Evolutionary conservation across 2,113 vertebrate species (phyloP).

Genomic region (Hassar affinis): DNA sequence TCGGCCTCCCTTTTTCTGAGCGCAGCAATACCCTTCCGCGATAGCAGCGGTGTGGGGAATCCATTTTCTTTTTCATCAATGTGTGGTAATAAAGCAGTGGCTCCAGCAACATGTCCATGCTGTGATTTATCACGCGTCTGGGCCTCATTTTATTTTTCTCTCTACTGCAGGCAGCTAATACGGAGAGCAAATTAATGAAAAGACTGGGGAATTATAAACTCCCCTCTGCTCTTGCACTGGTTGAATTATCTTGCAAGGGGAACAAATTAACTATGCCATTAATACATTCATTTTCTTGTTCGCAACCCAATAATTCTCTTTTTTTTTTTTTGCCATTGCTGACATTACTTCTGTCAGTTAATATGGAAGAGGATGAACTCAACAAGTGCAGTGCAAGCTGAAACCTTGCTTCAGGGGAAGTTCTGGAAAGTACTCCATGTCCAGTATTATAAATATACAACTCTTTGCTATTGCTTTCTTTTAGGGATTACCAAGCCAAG

Average conservation of each 20-base stretch:
- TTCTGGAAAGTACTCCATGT: background rate
- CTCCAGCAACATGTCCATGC: slow-evolving; percentile 48
- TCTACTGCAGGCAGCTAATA: slow-evolving; percentile 57
- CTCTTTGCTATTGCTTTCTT: background rate
- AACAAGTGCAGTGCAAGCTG: background rate
- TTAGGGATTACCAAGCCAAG: background rate
- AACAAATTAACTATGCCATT: slow-evolving; percentile 41
- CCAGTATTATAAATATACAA: background rate
- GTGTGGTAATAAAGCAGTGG: slow-evolving; percentile 50
- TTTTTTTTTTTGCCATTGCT: background rate
- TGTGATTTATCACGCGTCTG: slow-evolving; percentile 58
- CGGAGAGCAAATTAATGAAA: slow-evolving; percentile 60
- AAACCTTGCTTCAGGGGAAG: background rate
- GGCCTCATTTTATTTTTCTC: slow-evolving; percentile 59
- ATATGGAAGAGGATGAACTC: background rate
- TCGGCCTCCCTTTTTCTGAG: background rate
- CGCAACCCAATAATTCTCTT: background rate
- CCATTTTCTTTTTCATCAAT: slow-evolving; percentile 55
- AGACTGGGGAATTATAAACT: slow-evolving; percentile 60
- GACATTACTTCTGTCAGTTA: background rate
- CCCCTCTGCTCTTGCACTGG: slow-evolving; percentile 39
- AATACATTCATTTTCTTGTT: slow-evolving; percentile 37
- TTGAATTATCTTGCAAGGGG: slow-evolving; percentile 48
- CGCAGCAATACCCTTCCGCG: slow-evolving; percentile 8
- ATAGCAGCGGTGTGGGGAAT: slow-evolving; percentile 35